These are phyloP conservation scores for Poecilia velifera DNA, from an alignment of 2,797 vertebrate genomes.

Conservation along the genomic window DNA sequence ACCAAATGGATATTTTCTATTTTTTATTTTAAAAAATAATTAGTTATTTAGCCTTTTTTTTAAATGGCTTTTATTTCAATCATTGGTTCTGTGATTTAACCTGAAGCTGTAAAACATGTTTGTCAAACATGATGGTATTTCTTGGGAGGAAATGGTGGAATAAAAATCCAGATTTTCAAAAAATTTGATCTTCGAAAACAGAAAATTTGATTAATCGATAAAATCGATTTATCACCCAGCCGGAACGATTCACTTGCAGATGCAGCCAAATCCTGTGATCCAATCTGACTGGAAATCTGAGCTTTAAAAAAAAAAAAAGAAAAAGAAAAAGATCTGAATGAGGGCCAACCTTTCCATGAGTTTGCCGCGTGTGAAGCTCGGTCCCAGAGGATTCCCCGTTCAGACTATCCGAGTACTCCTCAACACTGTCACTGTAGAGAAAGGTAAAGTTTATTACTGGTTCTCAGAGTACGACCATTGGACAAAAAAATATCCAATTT, in stretches of 20 bases:
- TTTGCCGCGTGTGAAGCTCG: neutral
- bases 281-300: neutral
- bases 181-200: too few species aligned
- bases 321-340: neutral
- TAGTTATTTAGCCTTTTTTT: too few species aligned
- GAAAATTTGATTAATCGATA: too few species aligned
- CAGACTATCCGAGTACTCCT: constrained; percentile 79
- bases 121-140: too few species aligned
- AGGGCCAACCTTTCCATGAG: constrained; percentile 62
- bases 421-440: constrained; percentile 70
- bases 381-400: constrained; percentile 45
- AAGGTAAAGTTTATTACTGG: constrained; percentile 48
- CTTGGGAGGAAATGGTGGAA: too few species aligned
- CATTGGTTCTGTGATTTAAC: too few species aligned
- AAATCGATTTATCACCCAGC: too few species aligned
- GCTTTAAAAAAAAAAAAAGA: neutral
- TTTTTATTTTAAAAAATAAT: too few species aligned
- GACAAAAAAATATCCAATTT: constrained; percentile 76
- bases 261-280: neutral
- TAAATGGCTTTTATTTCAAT: too few species aligned
- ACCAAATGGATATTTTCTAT: neutral
- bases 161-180: too few species aligned
- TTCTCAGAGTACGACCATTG: constrained; percentile 67
- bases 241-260: neutral
- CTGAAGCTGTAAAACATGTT: too few species aligned